phyloP scores from a whole-genome alignment of 2,113 vertebrate genomes.

The Crypturellus undulatus region DNA sequence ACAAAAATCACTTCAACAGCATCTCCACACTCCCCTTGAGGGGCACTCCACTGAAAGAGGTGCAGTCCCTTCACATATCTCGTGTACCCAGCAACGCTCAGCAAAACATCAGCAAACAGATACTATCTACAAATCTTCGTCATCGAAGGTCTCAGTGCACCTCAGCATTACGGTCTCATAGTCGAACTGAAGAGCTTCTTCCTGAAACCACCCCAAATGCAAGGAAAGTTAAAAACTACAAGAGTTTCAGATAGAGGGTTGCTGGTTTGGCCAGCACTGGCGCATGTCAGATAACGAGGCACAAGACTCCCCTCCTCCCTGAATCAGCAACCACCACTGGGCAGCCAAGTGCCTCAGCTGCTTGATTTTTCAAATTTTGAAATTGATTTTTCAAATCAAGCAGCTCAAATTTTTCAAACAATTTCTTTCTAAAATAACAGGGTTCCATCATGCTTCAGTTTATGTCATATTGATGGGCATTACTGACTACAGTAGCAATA shows the following conservation, averaged over 20 bases:
- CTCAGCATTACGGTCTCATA: conserved; percentile 78
- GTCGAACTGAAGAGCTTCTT: conserved; percentile 59
- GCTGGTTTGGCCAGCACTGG: background rate
- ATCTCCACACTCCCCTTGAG: background rate
- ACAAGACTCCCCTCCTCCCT: background rate
- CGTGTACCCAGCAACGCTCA: background rate
- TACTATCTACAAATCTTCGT: conserved; percentile 78
- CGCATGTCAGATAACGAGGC: background rate
- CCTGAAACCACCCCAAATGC: conserved; percentile 65
- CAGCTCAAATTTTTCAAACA: background rate
- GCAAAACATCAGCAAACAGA: background rate
- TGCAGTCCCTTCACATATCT: background rate
- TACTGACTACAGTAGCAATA: background rate
- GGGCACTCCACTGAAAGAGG: background rate
- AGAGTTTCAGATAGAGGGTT: background rate
- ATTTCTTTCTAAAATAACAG: background rate
- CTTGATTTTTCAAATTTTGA: too few relatives aligned
- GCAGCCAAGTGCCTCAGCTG: background rate
- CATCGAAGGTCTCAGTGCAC: conserved; percentile 87
- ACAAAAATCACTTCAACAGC: conserved; percentile 47
- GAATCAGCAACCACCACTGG: background rate
- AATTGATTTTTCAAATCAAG: too few relatives aligned
- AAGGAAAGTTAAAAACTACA: background rate
- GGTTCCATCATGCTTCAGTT: background rate
- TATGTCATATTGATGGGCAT: background rate